phyloP scores from a whole-genome alignment of 2,113 vertebrate genomes.

The Irena cyanogastra region DNA sequence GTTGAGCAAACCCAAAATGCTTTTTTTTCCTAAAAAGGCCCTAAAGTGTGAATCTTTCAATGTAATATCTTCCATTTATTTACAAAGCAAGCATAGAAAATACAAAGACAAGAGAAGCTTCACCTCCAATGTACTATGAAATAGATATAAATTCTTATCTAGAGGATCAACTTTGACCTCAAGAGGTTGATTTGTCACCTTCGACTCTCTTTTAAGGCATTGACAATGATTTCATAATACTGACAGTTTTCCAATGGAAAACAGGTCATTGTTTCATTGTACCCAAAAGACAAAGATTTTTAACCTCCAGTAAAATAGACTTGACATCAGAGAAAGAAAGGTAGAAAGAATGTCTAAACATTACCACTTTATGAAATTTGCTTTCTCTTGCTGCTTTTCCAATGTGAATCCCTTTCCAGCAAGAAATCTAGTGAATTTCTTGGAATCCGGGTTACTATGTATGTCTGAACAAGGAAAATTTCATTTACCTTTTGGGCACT shows the following conservation, averaged over 20 bases:
- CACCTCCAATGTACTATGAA: background rate
- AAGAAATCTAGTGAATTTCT: background rate
- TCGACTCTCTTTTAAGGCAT: too few species aligned
- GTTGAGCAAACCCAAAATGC: background rate
- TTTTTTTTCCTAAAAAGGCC: background rate
- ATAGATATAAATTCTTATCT: background rate
- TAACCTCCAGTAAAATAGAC: background rate
- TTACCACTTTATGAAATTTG: background rate
- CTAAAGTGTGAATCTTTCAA: background rate
- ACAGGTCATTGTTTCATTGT: background rate
- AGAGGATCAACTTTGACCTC: background rate
- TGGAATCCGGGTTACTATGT: background rate
- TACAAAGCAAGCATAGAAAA: background rate
- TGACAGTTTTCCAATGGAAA: background rate
- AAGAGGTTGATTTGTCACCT: background rate
- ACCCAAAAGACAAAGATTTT: background rate
- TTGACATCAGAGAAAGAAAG: background rate
- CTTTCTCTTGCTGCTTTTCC: background rate
- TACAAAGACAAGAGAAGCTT: background rate
- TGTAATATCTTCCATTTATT: background rate
- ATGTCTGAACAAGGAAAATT: background rate
- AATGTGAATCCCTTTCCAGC: background rate
- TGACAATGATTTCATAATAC: background rate
- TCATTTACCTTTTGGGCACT: background rate
- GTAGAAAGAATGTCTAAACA: background rate